Percentiles rank a stretch among this genome's conserved stretches.
Evolutionary conservation across 2,888 invertebrate species (phyloP).

Genomic region (Nymphalis urticae): DNA sequence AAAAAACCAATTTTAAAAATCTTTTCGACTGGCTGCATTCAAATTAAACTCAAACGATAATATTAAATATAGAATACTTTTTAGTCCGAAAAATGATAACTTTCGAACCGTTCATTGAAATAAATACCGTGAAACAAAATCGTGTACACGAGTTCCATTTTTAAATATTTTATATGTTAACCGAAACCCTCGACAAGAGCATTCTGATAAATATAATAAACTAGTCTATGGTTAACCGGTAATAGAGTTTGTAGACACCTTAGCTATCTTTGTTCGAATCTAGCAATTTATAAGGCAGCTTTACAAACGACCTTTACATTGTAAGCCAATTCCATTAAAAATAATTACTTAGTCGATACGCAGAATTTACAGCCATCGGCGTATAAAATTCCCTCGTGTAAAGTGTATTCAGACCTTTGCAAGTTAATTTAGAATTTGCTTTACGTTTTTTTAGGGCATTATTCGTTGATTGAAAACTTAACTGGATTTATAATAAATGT

Average conservation of each 20-base stretch:
- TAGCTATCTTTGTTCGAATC: conserved; percentile 21
- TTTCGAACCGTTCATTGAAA: no score
- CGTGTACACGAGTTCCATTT: no score
- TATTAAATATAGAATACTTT: no score
- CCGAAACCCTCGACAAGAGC: background rate
- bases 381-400: conserved; percentile 28
- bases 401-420: conserved; percentile 27
- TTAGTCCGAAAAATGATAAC: no score
- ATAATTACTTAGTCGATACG: conserved; percentile 38
- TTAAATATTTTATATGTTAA: background rate
- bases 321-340: conserved; percentile 35
- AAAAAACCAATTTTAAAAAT: no score
- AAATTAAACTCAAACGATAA: no score
- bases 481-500: conserved; percentile 5
- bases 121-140: no score
- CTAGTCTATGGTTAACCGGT: background rate
- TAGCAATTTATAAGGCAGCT: conserved; percentile 26
- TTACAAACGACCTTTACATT: conserved; percentile 26
- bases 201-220: background rate
- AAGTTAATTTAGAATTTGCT: conserved; percentile 30
- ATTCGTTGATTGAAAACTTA: conserved; percentile 25
- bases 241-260: conserved; percentile 9
- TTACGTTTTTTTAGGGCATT: conserved; percentile 12
- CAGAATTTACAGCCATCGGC: conserved; percentile 34
- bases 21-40: no score